A percentile compares a stretch with the other conserved stretches of the same genome.
Evolutionary conservation across 2,888 invertebrate genomes (phyloP).

Genomic region (Caenorhabditis sp.): DNA sequence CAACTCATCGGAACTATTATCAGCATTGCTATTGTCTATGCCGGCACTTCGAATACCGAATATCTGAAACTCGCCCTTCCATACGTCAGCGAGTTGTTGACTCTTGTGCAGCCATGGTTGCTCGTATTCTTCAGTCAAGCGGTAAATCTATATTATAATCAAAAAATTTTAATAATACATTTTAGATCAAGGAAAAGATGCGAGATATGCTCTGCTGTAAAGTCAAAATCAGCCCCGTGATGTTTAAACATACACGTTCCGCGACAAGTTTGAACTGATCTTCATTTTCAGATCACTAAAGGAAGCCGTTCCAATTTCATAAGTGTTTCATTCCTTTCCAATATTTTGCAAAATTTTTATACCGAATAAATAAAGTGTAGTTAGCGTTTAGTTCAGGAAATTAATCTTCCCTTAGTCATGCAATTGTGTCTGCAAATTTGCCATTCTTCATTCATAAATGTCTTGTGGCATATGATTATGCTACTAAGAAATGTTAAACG

Average conservation of each 20-base stretch:
- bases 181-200: slow-evolving; percentile 16
- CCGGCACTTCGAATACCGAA: neutral
- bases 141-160: neutral
- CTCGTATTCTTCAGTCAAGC: slow-evolving; percentile 8
- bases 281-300: too few relatives aligned
- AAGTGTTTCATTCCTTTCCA: too few relatives aligned
- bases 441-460: too few relatives aligned
- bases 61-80: neutral
- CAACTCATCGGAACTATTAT: slow-evolving; percentile 16
- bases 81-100: slow-evolving; percentile 25
- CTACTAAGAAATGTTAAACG: too few relatives aligned
- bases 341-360: too few relatives aligned
- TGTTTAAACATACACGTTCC: neutral
- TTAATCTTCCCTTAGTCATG: too few relatives aligned
- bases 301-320: too few relatives aligned
- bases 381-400: too few relatives aligned
- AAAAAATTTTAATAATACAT: neutral
- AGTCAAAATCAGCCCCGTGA: neutral
- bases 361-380: too few relatives aligned
- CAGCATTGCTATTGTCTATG: neutral
- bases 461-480: too few relatives aligned
- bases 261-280: neutral
- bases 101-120: slow-evolving; percentile 30
- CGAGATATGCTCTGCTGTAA: neutral
- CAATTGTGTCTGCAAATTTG: too few relatives aligned